phyloP scores from a whole-genome alignment of 37 sponge, comb jelly and placozoan species.

The Aplysina aerophoba region DNA sequence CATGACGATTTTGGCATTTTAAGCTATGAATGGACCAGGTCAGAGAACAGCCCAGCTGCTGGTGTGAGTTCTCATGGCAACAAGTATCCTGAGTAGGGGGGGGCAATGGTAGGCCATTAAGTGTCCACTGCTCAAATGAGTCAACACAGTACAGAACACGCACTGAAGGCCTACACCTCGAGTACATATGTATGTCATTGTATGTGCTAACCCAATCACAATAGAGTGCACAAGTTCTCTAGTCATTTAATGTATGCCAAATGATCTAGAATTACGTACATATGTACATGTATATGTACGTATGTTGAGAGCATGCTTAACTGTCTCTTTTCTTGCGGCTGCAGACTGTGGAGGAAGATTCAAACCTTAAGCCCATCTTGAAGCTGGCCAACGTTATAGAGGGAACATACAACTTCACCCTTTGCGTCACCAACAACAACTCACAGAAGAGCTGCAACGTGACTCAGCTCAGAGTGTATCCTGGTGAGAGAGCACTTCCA shows the following conservation, averaged over 20 bases:
- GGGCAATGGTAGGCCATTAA: not conserved
- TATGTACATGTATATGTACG: no score
- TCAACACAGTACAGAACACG: no score
- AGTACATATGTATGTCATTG: no score
- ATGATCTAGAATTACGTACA: no score
- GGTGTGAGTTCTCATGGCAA: conserved; percentile 53
- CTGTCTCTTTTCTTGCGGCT: not conserved
- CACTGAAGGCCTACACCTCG: no score
- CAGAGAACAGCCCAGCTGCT: conserved; percentile 78
- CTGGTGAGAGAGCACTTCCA: conserved; percentile 33
- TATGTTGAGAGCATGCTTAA: no score
- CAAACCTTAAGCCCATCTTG: conserved; percentile 62
- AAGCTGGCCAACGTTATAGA: conserved; percentile 70
- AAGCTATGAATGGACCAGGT: conserved; percentile 70
- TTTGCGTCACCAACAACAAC: conserved; percentile 56
- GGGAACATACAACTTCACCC: conserved; percentile 86
- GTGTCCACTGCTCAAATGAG: no score
- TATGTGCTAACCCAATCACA: no score
- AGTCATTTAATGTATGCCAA: no score
- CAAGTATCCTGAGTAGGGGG: not conserved
- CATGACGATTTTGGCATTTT: conserved; percentile 81
- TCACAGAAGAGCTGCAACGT: conserved; percentile 32
- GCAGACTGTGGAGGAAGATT: conserved; percentile 54
- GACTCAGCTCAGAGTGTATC: conserved; percentile 34
- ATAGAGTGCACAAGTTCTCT: no score